These are phyloP conservation scores for Alexandromys fortis DNA, from an alignment of 2,113 vertebrate species.

Conservation along the genomic window DNA sequence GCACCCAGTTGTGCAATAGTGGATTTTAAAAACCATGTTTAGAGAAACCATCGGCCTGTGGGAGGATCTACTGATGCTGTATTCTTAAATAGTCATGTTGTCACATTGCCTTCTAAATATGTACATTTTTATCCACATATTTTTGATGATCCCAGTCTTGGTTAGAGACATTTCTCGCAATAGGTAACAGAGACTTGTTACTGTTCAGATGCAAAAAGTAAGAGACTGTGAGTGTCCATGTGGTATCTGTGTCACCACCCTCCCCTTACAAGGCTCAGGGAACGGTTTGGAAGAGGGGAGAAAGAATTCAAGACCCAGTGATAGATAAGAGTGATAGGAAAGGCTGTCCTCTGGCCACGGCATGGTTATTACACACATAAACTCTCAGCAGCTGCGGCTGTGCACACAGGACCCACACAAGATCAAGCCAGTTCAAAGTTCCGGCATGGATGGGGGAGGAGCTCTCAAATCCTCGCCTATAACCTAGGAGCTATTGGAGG, in stretches of 20 bases:
- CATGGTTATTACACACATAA: too few relatives aligned
- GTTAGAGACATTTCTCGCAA: not conserved
- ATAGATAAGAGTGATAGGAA: not conserved
- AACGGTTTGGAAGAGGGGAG: not conserved
- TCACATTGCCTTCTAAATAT: not conserved
- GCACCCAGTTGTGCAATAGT: not conserved
- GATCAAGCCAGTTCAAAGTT: not conserved
- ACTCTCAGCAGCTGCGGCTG: too few relatives aligned
- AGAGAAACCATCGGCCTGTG: not conserved
- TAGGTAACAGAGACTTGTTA: not conserved
- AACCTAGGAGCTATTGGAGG: not conserved
- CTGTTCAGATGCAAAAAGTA: not conserved
- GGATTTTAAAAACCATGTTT: not conserved
- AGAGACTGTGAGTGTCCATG: not conserved
- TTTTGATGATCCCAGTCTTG: not conserved
- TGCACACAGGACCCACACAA: not conserved
- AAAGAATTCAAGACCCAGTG: too few relatives aligned
- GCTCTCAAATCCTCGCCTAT: not conserved
- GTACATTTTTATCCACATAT: not conserved
- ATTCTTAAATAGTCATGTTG: not conserved
- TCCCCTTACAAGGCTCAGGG: not conserved
- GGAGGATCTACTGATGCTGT: not conserved
- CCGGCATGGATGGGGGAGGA: not conserved
- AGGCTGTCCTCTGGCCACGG: too few relatives aligned
- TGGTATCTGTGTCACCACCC: not conserved